Percentiles rank a stretch among this genome's conserved stretches.
Evolutionary conservation across 2,888 invertebrate genomes (phyloP).

Genomic region (Aspidapion aeneum): DNA sequence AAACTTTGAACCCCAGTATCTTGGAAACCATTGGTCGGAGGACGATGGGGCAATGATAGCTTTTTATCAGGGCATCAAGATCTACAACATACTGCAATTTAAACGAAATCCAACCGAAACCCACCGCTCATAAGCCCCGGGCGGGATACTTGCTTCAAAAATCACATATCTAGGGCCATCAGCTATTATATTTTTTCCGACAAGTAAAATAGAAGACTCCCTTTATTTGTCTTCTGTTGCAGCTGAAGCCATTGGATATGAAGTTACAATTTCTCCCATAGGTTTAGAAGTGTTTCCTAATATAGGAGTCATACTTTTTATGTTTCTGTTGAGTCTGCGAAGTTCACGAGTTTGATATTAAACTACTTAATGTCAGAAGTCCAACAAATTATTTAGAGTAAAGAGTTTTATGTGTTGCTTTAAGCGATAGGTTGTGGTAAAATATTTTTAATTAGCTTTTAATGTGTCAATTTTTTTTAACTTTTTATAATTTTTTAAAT

Average conservation of each 20-base stretch:
- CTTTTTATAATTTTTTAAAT: too few relatives aligned
- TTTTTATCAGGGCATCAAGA: too few relatives aligned
- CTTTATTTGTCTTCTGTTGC: conserved; percentile 31
- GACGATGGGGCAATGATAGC: too few relatives aligned
- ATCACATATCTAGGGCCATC: conserved; percentile 33
- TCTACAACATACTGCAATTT: too few relatives aligned
- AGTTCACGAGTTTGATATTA: conserved; percentile 35
- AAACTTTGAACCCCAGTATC: too few relatives aligned
- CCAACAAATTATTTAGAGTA: background rate
- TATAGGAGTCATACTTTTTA: conserved; percentile 28
- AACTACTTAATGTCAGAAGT: conserved; percentile 25
- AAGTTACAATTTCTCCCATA: conserved; percentile 22
- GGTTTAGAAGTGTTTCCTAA: conserved; percentile 30
- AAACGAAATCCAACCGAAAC: too few relatives aligned
- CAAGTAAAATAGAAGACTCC: conserved; percentile 31
- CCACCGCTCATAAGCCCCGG: too few relatives aligned
- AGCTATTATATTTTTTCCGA: conserved; percentile 31
- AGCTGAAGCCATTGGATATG: conserved; percentile 23
- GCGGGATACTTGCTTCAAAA: conserved; percentile 14
- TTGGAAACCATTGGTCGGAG: too few relatives aligned
- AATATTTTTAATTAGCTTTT: too few relatives aligned
- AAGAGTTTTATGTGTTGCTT: too few relatives aligned
- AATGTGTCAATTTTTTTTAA: too few relatives aligned
- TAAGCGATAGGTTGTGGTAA: too few relatives aligned
- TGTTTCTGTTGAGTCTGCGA: conserved; percentile 37